These are phyloP conservation scores for Teleopsis dalmanni DNA, from an alignment of 1,140 invertebrate genomes.

Conservation along the genomic window DNA sequence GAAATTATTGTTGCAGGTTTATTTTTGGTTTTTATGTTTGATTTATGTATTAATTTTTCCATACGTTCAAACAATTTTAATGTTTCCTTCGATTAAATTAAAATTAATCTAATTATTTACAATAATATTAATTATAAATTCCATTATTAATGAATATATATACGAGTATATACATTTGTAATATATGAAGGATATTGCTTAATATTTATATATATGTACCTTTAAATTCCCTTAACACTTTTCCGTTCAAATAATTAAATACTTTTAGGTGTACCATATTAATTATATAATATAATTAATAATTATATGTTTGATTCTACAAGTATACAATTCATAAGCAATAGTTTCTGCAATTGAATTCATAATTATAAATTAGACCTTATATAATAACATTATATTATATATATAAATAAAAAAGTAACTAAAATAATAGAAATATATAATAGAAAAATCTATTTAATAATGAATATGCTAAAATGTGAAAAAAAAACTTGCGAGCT, in stretches of 20 bases:
- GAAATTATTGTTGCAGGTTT: background rate
- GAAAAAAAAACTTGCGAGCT: too few species aligned
- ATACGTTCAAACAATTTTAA: background rate
- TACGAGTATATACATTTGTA: background rate
- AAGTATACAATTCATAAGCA: too few species aligned
- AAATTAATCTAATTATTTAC: background rate
- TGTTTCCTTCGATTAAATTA: background rate
- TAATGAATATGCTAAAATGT: too few species aligned
- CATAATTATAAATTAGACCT: too few species aligned
- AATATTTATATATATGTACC: background rate
- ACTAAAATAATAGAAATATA: background rate
- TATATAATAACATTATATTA: background rate
- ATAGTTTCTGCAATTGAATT: too few species aligned
- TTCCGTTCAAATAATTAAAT: too few species aligned
- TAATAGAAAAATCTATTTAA: background rate
- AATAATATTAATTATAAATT: background rate
- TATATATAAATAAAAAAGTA: background rate
- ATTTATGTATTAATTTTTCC: background rate
- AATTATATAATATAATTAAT: too few species aligned
- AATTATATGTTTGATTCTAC: too few species aligned
- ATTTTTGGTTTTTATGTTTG: background rate
- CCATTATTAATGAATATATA: background rate
- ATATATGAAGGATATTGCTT: background rate
- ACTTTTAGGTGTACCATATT: too few species aligned
- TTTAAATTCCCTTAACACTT: too few species aligned